Evolutionary conservation across 2,797 vertebrate genomes (phyloP).

Genomic region (Clarias laeviceps): DNA sequence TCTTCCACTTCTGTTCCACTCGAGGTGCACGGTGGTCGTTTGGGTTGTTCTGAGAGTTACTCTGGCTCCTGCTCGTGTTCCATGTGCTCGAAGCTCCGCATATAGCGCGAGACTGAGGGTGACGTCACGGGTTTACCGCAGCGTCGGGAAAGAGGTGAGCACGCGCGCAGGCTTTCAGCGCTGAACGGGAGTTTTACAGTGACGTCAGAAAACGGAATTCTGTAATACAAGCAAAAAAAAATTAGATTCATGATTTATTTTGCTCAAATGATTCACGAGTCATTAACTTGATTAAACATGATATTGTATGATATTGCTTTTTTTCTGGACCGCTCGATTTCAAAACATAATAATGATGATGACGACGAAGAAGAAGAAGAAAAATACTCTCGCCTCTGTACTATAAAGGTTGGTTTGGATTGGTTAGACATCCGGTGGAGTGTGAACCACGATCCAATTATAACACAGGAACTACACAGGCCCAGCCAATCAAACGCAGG

Average conservation of each 20-base stretch:
- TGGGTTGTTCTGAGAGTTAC: not conserved
- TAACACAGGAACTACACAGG: not conserved
- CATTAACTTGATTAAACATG: not conserved
- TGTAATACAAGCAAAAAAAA: too few species aligned
- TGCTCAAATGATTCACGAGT: not conserved
- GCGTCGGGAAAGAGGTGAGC: not conserved
- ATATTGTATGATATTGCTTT: not conserved
- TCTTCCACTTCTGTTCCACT: constrained; percentile 3
- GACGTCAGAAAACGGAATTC: not conserved
- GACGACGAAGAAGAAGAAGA: not conserved
- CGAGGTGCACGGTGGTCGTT: not conserved
- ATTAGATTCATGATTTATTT: not conserved
- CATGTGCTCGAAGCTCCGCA: constrained; percentile 77
- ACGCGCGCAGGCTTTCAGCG: not conserved
- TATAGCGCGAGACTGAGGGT: constrained; percentile 69
- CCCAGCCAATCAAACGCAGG: not conserved
- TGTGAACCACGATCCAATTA: not conserved
- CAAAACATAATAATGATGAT: too few species aligned
- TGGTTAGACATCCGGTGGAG: not conserved
- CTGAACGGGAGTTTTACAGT: not conserved
- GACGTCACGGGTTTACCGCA: constrained; percentile 69
- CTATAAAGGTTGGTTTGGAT: not conserved
- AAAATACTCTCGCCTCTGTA: not conserved
- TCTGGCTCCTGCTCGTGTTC: constrained; percentile 54
- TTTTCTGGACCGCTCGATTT: not conserved